Percentiles rank a stretch among this genome's conserved stretches.
phyloP scores from a whole-genome alignment of 2,888 invertebrate genomes.

The Trisateles emortualis region DNA sequence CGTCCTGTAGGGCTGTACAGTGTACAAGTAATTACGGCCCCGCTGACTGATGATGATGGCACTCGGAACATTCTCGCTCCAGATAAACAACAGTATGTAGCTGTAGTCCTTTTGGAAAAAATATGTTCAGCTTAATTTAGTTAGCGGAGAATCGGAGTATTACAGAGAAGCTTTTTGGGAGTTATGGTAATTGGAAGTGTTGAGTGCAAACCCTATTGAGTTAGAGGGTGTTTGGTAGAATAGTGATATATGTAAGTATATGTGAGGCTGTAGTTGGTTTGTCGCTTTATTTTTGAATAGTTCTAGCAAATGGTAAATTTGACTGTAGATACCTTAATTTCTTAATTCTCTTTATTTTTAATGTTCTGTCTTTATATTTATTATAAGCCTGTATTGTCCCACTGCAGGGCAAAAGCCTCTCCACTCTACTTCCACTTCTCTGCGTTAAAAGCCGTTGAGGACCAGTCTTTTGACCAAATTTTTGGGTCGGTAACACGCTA shows the following conservation, averaged over 20 bases:
- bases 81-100: slow-evolving; percentile 42
- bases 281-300: neutral
- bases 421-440: no score
- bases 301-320: no score
- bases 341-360: no score
- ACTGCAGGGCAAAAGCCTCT: no score
- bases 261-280: no score
- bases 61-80: slow-evolving; percentile 38
- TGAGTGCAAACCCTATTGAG: slow-evolving; percentile 19
- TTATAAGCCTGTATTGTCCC: no score
- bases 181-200: slow-evolving; percentile 33
- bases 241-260: neutral
- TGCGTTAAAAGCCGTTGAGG: no score
- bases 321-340: no score
- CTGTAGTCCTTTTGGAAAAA: slow-evolving; percentile 38
- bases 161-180: slow-evolving; percentile 26
- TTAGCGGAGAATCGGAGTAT: slow-evolving; percentile 17
- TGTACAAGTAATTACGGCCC: slow-evolving; percentile 41
- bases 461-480: no score
- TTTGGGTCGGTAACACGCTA: no score
- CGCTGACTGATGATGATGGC: slow-evolving; percentile 49
- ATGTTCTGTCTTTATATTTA: no score
- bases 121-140: slow-evolving; percentile 38
- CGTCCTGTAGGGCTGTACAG: slow-evolving; percentile 44
- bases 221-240: slow-evolving; percentile 2